phyloP scores from a whole-genome alignment of 1,140 invertebrate species.

The Akabosia matsudoensis region DNA sequence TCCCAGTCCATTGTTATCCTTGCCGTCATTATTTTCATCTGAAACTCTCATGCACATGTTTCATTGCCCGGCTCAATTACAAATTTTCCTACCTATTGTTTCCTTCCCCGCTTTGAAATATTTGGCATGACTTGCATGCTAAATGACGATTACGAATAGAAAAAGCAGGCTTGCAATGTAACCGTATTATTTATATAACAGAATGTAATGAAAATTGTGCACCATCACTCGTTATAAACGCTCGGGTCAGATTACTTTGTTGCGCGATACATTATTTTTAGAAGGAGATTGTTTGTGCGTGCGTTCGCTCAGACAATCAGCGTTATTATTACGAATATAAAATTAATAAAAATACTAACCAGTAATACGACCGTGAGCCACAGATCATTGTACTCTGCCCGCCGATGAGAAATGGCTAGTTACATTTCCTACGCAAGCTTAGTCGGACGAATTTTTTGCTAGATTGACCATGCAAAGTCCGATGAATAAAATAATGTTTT shows the following conservation, averaged over 20 bases:
- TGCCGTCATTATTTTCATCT: not conserved
- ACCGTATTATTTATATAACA: not conserved
- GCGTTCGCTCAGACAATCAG: too few relatives aligned
- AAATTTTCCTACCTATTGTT: not conserved
- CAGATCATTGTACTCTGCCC: not conserved
- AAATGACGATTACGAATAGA: not conserved
- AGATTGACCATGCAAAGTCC: too few relatives aligned
- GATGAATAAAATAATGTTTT: too few relatives aligned
- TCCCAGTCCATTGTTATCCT: not conserved
- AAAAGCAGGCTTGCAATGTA: not conserved
- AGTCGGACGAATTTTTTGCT: too few relatives aligned
- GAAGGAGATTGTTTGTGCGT: too few relatives aligned
- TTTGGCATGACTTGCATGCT: not conserved
- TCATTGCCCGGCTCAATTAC: not conserved
- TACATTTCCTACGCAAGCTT: too few relatives aligned
- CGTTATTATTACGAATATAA: too few relatives aligned
- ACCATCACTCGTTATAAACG: too few relatives aligned
- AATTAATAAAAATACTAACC: not conserved
- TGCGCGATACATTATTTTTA: too few relatives aligned
- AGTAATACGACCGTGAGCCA: not conserved
- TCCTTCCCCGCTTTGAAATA: not conserved
- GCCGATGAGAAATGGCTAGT: too few relatives aligned
- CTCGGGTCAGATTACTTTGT: too few relatives aligned
- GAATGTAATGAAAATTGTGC: not conserved
- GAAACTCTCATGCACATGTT: too few relatives aligned